Conservation (phyloP, 1,140 invertebrate genomes). For the Microvelia longipes region DNA sequence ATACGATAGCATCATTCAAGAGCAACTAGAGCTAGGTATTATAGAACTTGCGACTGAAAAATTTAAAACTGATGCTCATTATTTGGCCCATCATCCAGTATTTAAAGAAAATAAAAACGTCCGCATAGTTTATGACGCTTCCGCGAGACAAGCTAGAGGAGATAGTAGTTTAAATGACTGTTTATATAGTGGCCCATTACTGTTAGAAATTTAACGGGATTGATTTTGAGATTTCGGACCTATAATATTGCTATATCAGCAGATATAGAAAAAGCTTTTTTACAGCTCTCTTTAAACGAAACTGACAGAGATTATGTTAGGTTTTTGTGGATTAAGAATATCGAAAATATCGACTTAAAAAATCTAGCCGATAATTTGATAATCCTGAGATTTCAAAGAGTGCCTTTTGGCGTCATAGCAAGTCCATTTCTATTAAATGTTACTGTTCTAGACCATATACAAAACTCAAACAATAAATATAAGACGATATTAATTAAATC, state of each 20-base stretch:
- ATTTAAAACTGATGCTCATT: neutral
- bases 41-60: too few relatives aligned
- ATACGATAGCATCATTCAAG: too few relatives aligned
- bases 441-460: neutral
- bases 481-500: neutral
- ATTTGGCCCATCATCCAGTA: neutral
- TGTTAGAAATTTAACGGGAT: too few relatives aligned
- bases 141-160: neutral
- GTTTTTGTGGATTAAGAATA: neutral
- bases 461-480: neutral
- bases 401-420: neutral
- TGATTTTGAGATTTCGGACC: neutral
- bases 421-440: neutral
- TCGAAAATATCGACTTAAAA: neutral
- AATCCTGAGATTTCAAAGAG: neutral
- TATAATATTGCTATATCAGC: neutral
- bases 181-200: neutral
- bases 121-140: neutral
- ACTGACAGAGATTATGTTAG: neutral
- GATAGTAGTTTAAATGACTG: neutral
- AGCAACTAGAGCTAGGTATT: too few relatives aligned
- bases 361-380: neutral
- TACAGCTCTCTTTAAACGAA: neutral
- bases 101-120: neutral
- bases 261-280: neutral